These are phyloP conservation scores for Stramonita haemastoma DNA, from an alignment of 2,888 invertebrate genomes.

Conservation along the genomic window DNA sequence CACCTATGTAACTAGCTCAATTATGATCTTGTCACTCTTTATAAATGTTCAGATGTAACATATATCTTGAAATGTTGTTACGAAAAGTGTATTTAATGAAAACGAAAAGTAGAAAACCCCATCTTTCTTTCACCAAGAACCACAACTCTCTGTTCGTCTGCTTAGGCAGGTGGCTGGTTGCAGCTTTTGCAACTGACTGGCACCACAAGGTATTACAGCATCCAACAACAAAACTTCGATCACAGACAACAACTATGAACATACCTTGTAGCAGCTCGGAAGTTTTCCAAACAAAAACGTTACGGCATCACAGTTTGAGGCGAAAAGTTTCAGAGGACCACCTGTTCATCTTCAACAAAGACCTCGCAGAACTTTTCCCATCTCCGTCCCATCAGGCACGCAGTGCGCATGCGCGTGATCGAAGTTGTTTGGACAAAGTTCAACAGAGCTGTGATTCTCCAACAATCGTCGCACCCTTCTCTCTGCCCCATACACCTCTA, in stretches of 20 bases:
- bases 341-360: slow-evolving; percentile 33
- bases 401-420: slow-evolving; percentile 17
- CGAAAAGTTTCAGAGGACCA: not conserved
- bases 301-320: not conserved
- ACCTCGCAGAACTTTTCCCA: slow-evolving; percentile 31
- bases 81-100: not conserved
- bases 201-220: not conserved
- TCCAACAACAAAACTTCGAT: not conserved
- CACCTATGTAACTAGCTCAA: not conserved
- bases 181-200: not conserved
- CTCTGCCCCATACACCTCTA: not conserved
- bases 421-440: slow-evolving; percentile 24
- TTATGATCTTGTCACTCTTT: not conserved
- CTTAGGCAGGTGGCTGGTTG: slow-evolving; percentile 7
- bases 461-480: not conserved
- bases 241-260: not conserved
- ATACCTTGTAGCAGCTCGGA: not conserved
- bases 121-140: slow-evolving; percentile 2
- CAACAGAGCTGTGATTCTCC: slow-evolving; percentile 9
- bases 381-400: slow-evolving; percentile 9
- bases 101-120: slow-evolving; percentile 2
- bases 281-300: not conserved
- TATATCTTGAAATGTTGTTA: no score
- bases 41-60: not conserved
- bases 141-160: slow-evolving; percentile 7